Base-by-base conservation (phyloP, 1,140 invertebrate species). In the Plectus sambesii region DNA sequence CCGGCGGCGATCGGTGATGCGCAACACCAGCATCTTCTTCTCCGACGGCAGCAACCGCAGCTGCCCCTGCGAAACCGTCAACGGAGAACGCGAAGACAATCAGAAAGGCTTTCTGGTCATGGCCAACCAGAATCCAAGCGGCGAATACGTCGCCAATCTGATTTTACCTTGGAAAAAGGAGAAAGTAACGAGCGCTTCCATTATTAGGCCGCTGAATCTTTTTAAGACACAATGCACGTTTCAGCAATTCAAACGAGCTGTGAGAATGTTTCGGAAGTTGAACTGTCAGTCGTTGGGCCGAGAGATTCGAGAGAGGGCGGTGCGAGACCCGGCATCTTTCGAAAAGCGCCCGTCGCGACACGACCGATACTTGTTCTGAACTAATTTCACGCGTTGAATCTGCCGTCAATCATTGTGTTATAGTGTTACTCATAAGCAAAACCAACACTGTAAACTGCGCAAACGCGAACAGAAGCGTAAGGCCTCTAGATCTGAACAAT, bases 281-380 rank as follows among this genome's bases (percentile, higher is more conserved):
- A 58, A 67, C 43, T 67, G 64, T 45, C 59, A 55, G 25, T 57
- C 60, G n/a, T 42, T 67, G 30, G 64, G 64, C 1, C 50, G 66
- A 17, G 66, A 69, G 51, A 67, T 67, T 33, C 54, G 64, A 15
- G 66, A 67, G 49, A 59, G 61, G 27, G 63, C 60, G 15, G 24
- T 60, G 8, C 37, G 51, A 26, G 49, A 62, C n/a, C n/a, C n/a
- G n/a, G n/a, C n/a, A n/a, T n/a, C n/a, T n/a, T n/a, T n/a, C n/a
- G n/a, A n/a, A n/a, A n/a, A n/a, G n/a, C n/a, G n/a, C n/a, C n/a
- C n/a, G n/a, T n/a, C n/a, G n/a, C n/a, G n/a, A n/a, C n/a, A n/a
- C n/a, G n/a, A n/a, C n/a, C n/a, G n/a, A n/a, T n/a, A n/a, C n/a
- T n/a, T n/a, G n/a, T n/a, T n/a, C n/a, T n/a, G n/a, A n/a, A n/a